These are phyloP conservation scores for Atrichornis clamosus DNA, from an alignment of 2,113 vertebrate species.

Conservation along the genomic window DNA sequence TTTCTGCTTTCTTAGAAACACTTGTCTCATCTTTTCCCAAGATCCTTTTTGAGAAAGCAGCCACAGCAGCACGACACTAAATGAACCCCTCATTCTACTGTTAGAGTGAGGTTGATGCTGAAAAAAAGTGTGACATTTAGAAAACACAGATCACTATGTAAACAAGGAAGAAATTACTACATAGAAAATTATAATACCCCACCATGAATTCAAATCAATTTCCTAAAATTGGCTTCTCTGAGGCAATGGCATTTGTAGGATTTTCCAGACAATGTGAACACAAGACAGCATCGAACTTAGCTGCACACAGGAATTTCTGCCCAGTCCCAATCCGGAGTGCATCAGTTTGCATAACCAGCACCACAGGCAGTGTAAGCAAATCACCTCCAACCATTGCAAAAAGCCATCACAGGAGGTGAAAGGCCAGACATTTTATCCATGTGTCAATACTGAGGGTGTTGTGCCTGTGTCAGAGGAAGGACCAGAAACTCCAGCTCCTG, in stretches of 20 bases:
- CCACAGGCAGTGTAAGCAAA: conserved; percentile 59
- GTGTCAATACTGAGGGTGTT: neutral
- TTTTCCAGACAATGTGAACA: neutral
- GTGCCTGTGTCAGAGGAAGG: neutral
- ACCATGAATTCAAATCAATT: neutral
- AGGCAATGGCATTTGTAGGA: neutral
- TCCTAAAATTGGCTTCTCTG: neutral
- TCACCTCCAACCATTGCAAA: conserved; percentile 60
- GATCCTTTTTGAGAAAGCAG: neutral
- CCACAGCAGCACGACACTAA: neutral
- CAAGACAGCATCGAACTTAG: conserved; percentile 33
- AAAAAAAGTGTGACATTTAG: neutral
- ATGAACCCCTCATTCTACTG: neutral
- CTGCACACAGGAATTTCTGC: conserved; percentile 70
- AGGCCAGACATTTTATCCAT: neutral
- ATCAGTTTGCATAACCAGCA: conserved; percentile 19
- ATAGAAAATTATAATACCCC: neutral
- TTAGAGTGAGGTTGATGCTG: neutral
- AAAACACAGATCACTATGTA: neutral
- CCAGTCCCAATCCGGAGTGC: conserved; percentile 38
- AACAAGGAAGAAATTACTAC: neutral
- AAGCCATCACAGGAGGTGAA: neutral
- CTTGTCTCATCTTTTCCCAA: neutral
- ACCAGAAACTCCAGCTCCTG: neutral
- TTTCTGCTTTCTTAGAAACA: neutral